Base-by-base conservation (phyloP, 2,888 invertebrate species). In the Adineta ricciae region DNA sequence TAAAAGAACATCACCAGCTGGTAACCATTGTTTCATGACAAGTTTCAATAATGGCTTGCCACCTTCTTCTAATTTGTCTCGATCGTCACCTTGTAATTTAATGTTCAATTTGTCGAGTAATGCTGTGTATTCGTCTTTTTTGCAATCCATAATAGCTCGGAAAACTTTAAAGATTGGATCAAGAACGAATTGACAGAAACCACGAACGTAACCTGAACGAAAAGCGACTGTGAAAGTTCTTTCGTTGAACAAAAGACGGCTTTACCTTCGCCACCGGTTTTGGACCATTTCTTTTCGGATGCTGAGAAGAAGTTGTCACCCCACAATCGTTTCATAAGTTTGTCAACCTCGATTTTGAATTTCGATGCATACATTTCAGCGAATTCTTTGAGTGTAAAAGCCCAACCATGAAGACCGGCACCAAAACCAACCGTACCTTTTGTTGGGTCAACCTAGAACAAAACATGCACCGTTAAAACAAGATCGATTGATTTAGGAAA, bases 371-470 rank as follows among this genome's bases (percentile, higher is more conserved):
- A 99, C 95, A 99, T 96, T 92, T 98, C 97, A 83, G 98, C 93
- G 92, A 99, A 99, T 92, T 99, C 98, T 92, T 99, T 99, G 88
- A 99, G 93, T 87, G 99, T 99, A 92, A 99, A 99, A 84, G 98
- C 99, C 99, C 99, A 99, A 87, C 99, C 98, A 91, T 99, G 99
- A 87, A 99, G 95, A 89, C 99, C 99, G 46, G 98, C 97, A 87
- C 99, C 99, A 91, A 99, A 99, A 90, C 99, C 99, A 87, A 99
- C 99, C 87, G 97, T 98, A 88, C 99, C 99, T 92, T 95, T 95
- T 92, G 96, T 95, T 88, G 99, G 98, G 91, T 97, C 97, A 88
- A 95, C 93, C 73, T 73, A 24, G 11, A 46, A 5, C 5, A 46
- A 46, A 11, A 46, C 11, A 46, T 46, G 11, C 5, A 46, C 5